These are phyloP conservation scores for Drosophila subpulchrella DNA, from an alignment of 1,140 invertebrate genomes.

Conservation along the genomic window DNA sequence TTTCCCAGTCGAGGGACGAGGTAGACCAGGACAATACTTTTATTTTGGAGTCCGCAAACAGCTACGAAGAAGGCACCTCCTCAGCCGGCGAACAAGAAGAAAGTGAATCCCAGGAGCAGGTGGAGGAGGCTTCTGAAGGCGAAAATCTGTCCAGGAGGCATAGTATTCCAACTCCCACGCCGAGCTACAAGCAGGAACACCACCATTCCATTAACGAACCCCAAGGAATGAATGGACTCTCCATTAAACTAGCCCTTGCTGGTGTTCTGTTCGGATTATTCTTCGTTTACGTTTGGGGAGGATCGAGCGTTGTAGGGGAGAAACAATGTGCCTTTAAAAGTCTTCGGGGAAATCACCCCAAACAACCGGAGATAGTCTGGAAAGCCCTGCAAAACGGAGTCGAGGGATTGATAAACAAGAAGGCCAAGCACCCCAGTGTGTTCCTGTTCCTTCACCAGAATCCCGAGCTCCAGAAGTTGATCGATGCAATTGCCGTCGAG, in stretches of 20 bases:
- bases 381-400: conserved; percentile 46
- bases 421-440: conserved; percentile 41
- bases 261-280: conserved; percentile 4
- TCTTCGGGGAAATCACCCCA: conserved; percentile 15
- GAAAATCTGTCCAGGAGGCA: not conserved
- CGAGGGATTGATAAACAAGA: conserved; percentile 66
- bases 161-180: not conserved
- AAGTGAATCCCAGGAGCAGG: not conserved
- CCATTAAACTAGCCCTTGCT: not conserved
- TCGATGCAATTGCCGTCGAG: conserved; percentile 54
- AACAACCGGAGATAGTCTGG: conserved; percentile 55
- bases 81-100: conserved; percentile 17
- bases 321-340: conserved; percentile 46
- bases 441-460: conserved; percentile 63
- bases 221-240: not conserved
- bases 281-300: not conserved
- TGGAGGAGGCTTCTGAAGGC: not conserved
- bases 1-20: not conserved
- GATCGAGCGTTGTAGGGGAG: not conserved
- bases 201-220: not conserved
- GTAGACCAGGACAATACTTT: not conserved
- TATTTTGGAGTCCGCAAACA: not conserved
- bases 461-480: conserved; percentile 33
- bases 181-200: not conserved
- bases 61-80: conserved; percentile 29